phyloP scores from a whole-genome alignment of 2,888 invertebrate species.

The Dynastes tityus region DNA sequence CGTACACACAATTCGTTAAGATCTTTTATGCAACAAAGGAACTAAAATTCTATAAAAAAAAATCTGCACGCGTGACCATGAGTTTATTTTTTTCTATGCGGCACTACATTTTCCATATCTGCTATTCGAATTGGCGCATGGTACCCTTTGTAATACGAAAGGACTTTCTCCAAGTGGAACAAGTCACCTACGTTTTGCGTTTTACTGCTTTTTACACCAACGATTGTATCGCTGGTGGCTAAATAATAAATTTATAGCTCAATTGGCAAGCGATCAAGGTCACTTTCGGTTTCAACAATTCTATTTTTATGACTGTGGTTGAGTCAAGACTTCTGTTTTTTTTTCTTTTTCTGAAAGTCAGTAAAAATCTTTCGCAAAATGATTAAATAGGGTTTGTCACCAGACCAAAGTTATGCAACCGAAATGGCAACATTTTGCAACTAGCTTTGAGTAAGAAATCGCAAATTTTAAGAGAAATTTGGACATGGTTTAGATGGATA shows the following conservation, averaged over 20 bases:
- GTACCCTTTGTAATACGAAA: background rate
- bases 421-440: no score
- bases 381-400: no score
- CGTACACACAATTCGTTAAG: conserved; percentile 7
- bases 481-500: no score
- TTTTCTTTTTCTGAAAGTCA: no score
- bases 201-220: background rate
- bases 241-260: background rate
- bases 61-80: conserved; percentile 17
- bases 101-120: no score
- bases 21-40: conserved; percentile 26
- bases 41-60: conserved; percentile 3
- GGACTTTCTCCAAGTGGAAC: conserved; percentile 13
- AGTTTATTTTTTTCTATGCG: conserved; percentile 4
- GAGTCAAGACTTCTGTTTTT: no score
- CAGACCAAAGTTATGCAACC: no score
- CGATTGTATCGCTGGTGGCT: conserved; percentile 1
- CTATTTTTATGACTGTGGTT: background rate
- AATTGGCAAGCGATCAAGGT: conserved; percentile 5
- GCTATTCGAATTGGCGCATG: background rate
- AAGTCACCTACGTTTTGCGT: background rate
- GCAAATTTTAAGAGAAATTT: no score
- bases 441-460: no score
- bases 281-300: conserved; percentile 6
- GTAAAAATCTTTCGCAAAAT: no score